Conservation (phyloP, 2,888 invertebrate genomes). For the Limnephilus lunatus region DNA sequence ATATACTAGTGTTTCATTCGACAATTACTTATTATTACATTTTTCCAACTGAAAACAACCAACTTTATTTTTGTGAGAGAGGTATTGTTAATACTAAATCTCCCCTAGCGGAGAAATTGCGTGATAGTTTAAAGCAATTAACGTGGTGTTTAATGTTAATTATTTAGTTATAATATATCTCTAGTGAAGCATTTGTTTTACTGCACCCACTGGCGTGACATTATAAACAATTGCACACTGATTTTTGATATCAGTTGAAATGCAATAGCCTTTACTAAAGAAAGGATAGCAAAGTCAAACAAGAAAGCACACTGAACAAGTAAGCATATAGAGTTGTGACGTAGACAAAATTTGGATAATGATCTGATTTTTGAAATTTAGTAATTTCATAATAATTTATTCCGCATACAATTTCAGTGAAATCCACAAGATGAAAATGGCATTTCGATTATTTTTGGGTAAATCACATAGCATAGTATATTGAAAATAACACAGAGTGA, state of each 20-base stretch:
- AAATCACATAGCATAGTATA: neutral
- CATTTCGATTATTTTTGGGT: neutral
- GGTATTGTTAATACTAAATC: too few species aligned
- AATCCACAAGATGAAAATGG: neutral
- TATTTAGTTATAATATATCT: neutral
- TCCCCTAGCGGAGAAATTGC: neutral
- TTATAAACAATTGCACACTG: neutral
- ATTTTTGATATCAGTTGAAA: neutral
- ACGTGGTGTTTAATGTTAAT: neutral
- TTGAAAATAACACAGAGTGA: neutral
- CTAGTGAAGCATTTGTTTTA: neutral
- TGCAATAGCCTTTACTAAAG: neutral
- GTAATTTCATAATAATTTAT: too few species aligned
- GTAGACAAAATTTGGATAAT: too few species aligned
- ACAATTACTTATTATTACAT: too few species aligned
- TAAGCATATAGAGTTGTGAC: too few species aligned
- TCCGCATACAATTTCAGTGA: too few species aligned
- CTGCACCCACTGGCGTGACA: neutral
- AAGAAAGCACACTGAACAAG: too few species aligned
- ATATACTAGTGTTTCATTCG: too few species aligned
- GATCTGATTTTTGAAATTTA: too few species aligned
- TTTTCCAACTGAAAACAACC: too few species aligned
- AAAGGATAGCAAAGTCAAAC: neutral
- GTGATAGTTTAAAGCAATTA: neutral
- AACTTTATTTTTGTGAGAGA: too few species aligned